Percentiles rank a stretch among this genome's conserved stretches.
phyloP scores from a whole-genome alignment of 2,888 invertebrate genomes.

The Agrotis exclamationis region DNA sequence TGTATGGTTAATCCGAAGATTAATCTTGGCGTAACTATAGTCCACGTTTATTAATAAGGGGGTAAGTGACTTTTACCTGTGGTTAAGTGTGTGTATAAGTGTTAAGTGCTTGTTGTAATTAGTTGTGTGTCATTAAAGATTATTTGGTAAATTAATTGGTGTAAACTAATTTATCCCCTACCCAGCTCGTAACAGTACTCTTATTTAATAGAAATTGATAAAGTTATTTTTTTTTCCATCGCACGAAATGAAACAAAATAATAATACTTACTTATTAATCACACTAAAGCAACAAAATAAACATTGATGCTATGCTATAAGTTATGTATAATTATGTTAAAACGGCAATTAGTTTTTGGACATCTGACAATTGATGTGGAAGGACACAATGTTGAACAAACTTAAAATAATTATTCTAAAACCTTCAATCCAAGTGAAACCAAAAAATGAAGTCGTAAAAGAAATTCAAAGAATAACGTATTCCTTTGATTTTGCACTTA shows the following conservation, averaged over 20 bases:
- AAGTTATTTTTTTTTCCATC: too few species aligned
- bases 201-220: too few species aligned
- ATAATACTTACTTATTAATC: constrained; percentile 9
- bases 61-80: too few species aligned
- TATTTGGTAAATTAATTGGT: too few species aligned
- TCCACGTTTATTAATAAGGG: too few species aligned
- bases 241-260: not conserved
- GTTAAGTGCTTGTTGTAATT: too few species aligned
- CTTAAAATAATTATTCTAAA: not conserved
- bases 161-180: too few species aligned
- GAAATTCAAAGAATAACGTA: constrained; percentile 7
- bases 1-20: too few species aligned
- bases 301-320: not conserved
- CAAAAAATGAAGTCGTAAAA: constrained; percentile 9
- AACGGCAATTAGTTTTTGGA: not conserved
- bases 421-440: not conserved
- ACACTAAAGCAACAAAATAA: not conserved
- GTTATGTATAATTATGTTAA: not conserved
- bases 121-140: too few species aligned
- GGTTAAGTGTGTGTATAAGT: too few species aligned
- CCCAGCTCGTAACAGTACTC: too few species aligned
- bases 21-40: too few species aligned
- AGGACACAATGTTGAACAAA: not conserved
- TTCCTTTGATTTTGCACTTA: constrained; percentile 7
- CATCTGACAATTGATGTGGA: not conserved